Base-by-base conservation (phyloP, 2,888 invertebrate species). In the Xestia rhomboidea region DNA sequence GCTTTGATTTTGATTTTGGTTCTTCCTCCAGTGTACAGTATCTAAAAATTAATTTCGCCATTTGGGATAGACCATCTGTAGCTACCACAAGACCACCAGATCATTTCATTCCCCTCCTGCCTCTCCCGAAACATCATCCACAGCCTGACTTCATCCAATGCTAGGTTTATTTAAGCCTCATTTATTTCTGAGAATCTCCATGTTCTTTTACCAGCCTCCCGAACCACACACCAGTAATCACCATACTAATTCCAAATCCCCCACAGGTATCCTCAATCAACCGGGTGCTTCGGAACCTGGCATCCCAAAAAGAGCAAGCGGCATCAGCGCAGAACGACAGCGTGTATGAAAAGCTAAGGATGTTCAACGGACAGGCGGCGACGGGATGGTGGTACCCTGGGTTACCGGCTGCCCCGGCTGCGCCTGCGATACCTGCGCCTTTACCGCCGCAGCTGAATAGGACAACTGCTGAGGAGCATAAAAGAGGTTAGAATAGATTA, bases 211-310 rank as follows among this genome's bases (percentile, higher is more conserved):
- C 18, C 18, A 60, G 30, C 21, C 4, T 60, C 21, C 30, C 4
- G 0, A 27, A 54, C 41, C 0, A 27, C 8, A 75, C 49, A 30
- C 7, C 46, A 57, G 5, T 64, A 49, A 71, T 34, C 38, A 30
- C 27, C 21, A 51, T 41, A 60, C 11, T 79, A 21, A 73, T 30
- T 0, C 1, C 7, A 15, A 15, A 64, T 73, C 24, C 75, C 66
- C 75, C 34, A 51, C 97, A 99, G 99, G 99, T 99, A 87, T 99
- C 99, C 84, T 99, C 99, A 92, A 99, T 99, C 95, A 99, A 99
- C 97, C 98, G 99, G 90, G 99, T 99, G 82, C 97, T 99, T 79
- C 97, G 99, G 85, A 99, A 99, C 97, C 97, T 99, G 91, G 99
- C 99, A 44, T 99, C 99, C 71, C 99, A 99, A 96, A 99, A 99